Conservation (phyloP, 2,797 vertebrate genomes). For the Pseudochirops cupreus region DNA sequence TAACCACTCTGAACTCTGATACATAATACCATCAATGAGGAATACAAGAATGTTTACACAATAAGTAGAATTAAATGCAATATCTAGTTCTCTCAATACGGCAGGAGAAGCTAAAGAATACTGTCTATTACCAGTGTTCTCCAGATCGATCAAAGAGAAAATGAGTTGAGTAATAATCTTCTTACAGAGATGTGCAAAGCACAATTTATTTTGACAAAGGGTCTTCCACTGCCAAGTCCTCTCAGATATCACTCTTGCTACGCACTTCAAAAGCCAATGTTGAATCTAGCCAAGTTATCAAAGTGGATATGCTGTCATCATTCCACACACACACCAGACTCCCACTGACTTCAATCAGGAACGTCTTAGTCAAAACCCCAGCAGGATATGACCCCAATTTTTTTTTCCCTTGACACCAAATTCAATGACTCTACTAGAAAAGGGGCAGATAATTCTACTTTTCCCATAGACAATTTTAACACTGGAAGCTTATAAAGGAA, state of each 20-base stretch:
- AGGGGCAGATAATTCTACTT: slow-evolving; percentile 41
- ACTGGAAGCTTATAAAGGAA: slow-evolving; percentile 16
- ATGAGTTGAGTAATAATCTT: slow-evolving; percentile 62
- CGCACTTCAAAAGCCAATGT: slow-evolving; percentile 51
- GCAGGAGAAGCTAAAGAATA: slow-evolving; percentile 55
- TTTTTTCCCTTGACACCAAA: slow-evolving; percentile 20
- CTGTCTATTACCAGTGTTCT: slow-evolving; percentile 29
- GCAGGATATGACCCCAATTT: background rate
- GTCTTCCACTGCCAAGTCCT: slow-evolving; percentile 36
- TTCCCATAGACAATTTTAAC: slow-evolving; percentile 8
- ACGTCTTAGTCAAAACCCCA: slow-evolving; percentile 44
- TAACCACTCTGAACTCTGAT: slow-evolving; percentile 62
- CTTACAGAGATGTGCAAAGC: slow-evolving; percentile 16
- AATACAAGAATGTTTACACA: slow-evolving; percentile 62
- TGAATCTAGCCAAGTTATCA: slow-evolving; percentile 46
- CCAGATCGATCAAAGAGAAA: slow-evolving; percentile 50
- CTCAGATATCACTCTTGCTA: slow-evolving; percentile 7
- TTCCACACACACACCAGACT: slow-evolving; percentile 36
- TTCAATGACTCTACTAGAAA: slow-evolving; percentile 49
- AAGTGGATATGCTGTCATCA: slow-evolving; percentile 41
- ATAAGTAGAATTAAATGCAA: slow-evolving; percentile 41
- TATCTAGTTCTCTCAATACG: slow-evolving; percentile 31
- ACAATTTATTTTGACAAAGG: slow-evolving; percentile 43
- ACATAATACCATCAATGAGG: slow-evolving; percentile 59
- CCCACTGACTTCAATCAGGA: slow-evolving; percentile 40